Evolutionary conservation across 1,140 invertebrate genomes (phyloP).

Genomic region (Oedothorax gibbosus): DNA sequence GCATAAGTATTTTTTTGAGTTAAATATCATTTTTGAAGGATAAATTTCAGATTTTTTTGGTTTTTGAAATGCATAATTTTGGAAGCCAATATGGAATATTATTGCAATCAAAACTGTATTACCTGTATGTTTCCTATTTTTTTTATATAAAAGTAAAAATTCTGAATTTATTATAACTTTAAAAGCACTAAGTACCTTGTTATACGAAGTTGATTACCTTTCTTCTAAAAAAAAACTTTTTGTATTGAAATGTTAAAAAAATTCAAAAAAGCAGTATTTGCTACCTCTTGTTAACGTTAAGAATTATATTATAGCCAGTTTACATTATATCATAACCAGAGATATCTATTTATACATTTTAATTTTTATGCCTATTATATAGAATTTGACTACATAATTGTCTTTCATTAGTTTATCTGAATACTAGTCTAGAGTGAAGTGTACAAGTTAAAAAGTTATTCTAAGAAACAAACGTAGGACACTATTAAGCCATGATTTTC

Average conservation of each 20-base stretch:
- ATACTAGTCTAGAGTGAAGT: constrained; percentile 57
- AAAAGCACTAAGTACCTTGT: constrained; percentile 52
- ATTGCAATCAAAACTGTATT: constrained; percentile 15
- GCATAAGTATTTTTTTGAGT: constrained; percentile 2
- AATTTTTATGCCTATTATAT: constrained; percentile 61
- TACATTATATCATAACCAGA: constrained; percentile 60
- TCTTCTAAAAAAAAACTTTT: constrained; percentile 32
- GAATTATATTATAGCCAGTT: constrained; percentile 61
- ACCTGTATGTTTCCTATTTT: constrained; percentile 51
- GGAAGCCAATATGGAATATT: too few species aligned
- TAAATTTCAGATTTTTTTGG: too few species aligned
- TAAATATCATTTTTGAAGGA: too few species aligned
- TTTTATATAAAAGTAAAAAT: constrained; percentile 54
- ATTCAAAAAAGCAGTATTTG: constrained; percentile 60
- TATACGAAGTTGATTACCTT: constrained; percentile 28
- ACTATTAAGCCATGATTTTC: constrained; percentile 37
- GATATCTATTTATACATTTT: constrained; percentile 59
- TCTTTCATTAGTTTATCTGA: constrained; percentile 60
- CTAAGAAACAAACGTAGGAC: constrained; percentile 23
- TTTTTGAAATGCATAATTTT: too few species aligned
- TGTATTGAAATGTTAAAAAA: constrained; percentile 59
- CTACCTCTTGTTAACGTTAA: constrained; percentile 61
- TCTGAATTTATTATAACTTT: constrained; percentile 13
- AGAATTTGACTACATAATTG: constrained; percentile 52
- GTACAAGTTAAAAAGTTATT: constrained; percentile 50